Evolutionary conservation across 2,797 vertebrate genomes (phyloP).

Genomic region (Liparis tanakae): DNA sequence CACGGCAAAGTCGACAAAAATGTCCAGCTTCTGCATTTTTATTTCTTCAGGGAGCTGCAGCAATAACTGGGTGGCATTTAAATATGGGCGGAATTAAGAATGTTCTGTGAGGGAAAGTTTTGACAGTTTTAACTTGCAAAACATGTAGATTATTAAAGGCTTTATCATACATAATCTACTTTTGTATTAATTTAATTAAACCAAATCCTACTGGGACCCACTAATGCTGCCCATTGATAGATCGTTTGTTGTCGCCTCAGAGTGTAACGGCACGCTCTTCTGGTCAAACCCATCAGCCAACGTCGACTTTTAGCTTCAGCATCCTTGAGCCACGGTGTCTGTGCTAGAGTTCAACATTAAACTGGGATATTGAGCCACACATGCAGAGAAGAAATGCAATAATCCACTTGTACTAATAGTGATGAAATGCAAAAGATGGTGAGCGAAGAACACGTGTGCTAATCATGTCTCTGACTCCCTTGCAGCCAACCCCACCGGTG

Average conservation of each 20-base stretch:
- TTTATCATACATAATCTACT: no score
- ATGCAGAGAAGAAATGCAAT: slow-evolving; percentile 21
- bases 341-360: slow-evolving; percentile 20
- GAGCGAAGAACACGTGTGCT: slow-evolving; percentile 18
- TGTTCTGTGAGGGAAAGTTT: slow-evolving; percentile 9
- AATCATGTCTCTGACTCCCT: slow-evolving; percentile 54
- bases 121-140: slow-evolving; percentile 24
- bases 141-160: neutral
- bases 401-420: slow-evolving; percentile 20
- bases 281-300: slow-evolving; percentile 21
- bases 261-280: slow-evolving; percentile 21
- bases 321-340: slow-evolving; percentile 24
- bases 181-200: neutral
- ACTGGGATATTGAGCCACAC: slow-evolving; percentile 43
- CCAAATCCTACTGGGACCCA: neutral
- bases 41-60: slow-evolving; percentile 1
- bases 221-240: neutral
- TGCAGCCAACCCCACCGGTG: slow-evolving; percentile 93
- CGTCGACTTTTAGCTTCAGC: slow-evolving; percentile 23
- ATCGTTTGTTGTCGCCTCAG: slow-evolving; percentile 19
- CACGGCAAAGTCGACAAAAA: slow-evolving; percentile 6
- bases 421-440: slow-evolving; percentile 4
- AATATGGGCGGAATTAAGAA: slow-evolving; percentile 13
- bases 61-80: slow-evolving; percentile 24
- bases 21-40: neutral